phyloP scores from a whole-genome alignment of 1,140 invertebrate species.

The Apis cerana region DNA sequence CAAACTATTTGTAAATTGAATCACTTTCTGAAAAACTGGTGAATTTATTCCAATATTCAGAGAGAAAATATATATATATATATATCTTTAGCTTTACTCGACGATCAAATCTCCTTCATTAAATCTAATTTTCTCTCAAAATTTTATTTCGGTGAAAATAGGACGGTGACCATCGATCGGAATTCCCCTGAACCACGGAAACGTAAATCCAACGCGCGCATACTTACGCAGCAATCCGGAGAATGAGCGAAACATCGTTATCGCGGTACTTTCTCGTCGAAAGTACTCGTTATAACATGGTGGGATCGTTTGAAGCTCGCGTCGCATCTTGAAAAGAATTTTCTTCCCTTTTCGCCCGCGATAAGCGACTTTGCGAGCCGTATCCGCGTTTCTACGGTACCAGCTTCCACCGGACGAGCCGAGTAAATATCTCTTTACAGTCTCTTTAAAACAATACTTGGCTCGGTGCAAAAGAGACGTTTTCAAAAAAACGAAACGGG shows the following conservation, averaged over 20 bases:
- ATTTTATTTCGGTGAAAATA: not conserved
- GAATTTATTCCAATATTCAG: too few species aligned
- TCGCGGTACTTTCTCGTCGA: not conserved
- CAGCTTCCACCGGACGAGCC: not conserved
- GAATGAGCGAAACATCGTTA: conserved; percentile 3
- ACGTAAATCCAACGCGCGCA: not conserved
- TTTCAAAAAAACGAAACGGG: too few species aligned
- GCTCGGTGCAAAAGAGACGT: too few species aligned
- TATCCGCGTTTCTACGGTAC: not conserved
- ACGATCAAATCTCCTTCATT: too few species aligned
- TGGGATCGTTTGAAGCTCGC: not conserved
- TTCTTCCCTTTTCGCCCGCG: not conserved
- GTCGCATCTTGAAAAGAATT: not conserved
- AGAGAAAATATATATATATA: too few species aligned
- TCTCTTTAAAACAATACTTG: not conserved
- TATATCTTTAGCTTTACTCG: too few species aligned
- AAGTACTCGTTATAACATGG: not conserved
- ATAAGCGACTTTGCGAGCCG: not conserved
- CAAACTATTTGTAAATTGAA: too few species aligned
- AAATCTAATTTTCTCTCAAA: not conserved
- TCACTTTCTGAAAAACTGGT: too few species aligned
- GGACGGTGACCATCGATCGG: not conserved
- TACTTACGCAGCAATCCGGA: not conserved
- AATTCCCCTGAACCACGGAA: not conserved
- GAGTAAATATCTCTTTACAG: not conserved